phyloP scores from a whole-genome alignment of 2,113 vertebrate genomes.

The Cebus imitator region DNA sequence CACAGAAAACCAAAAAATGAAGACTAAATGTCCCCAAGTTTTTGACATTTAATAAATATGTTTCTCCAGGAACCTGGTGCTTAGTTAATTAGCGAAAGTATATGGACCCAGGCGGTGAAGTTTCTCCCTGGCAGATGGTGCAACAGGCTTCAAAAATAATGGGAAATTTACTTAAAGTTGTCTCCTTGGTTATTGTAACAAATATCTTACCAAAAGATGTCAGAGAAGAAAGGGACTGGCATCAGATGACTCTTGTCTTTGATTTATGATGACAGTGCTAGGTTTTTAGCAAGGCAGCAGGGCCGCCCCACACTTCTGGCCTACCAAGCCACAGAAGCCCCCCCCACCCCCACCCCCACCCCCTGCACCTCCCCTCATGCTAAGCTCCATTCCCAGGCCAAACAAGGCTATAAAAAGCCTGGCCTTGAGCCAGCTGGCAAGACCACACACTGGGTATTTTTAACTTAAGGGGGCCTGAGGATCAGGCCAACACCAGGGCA shows the following conservation, averaged over 20 bases:
- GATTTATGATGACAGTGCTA: not conserved
- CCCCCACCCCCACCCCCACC: not conserved
- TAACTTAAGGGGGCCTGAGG: slow-evolving; percentile 55
- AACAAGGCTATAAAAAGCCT: slow-evolving; percentile 71
- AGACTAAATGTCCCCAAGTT: slow-evolving; percentile 74
- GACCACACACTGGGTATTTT: slow-evolving; percentile 74
- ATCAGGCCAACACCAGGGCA: slow-evolving; percentile 41
- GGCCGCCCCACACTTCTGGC: not conserved
- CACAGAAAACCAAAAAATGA: slow-evolving; percentile 73
- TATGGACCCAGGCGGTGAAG: slow-evolving; percentile 41
- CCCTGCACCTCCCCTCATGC: not conserved
- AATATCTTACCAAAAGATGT: not conserved
- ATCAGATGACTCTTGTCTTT: not conserved
- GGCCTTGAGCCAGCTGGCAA: slow-evolving; percentile 68
- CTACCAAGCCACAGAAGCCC: not conserved
- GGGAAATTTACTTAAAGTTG: slow-evolving; percentile 28
- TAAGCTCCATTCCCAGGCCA: slow-evolving; percentile 57
- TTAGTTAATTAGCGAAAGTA: slow-evolving; percentile 67
- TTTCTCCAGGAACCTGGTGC: slow-evolving; percentile 62
- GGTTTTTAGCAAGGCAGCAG: not conserved
- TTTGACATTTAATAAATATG: slow-evolving; percentile 82
- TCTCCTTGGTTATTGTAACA: slow-evolving; percentile 31
- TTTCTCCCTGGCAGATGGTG: slow-evolving; percentile 69
- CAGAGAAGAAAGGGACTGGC: not conserved
- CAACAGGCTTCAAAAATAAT: slow-evolving; percentile 63